Conservation (phyloP, 1,140 invertebrate genomes). For the Trinorchestia longiramus region DNA sequence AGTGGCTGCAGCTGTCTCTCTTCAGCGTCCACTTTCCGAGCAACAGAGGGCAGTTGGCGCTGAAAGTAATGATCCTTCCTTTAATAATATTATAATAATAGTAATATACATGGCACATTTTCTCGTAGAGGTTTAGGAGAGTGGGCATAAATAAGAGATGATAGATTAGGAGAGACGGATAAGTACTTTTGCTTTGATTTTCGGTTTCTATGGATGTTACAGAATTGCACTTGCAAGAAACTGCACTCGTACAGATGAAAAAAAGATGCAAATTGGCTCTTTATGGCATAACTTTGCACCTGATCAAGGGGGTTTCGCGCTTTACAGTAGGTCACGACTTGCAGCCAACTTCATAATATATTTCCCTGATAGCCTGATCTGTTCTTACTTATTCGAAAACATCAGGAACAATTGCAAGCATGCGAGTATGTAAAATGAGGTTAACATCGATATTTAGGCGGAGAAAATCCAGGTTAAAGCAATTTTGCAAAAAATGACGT, state of each 20-base stretch:
- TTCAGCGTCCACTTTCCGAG: background rate
- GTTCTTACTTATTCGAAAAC: background rate
- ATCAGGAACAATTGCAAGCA: background rate
- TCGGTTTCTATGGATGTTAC: background rate
- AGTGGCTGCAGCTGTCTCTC: background rate
- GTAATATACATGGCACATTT: background rate
- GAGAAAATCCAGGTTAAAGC: background rate
- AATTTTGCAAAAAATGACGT: background rate
- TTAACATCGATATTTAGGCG: background rate
- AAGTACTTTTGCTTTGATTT: background rate
- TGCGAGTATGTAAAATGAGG: background rate
- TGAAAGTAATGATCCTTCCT: background rate
- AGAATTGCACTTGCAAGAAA: background rate
- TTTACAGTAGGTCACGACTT: too few relatives aligned
- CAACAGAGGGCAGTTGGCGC: background rate
- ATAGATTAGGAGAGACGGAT: background rate
- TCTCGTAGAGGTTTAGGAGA: background rate
- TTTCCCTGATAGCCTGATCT: background rate
- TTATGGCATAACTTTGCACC: background rate
- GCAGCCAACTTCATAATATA: too few relatives aligned
- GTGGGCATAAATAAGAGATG: background rate
- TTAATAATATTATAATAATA: background rate
- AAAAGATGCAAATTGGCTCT: background rate
- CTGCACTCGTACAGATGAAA: background rate
- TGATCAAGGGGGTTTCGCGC: background rate